A percentile compares a stretch with the other conserved stretches of the same genome.
Evolutionary conservation across 2,797 vertebrate species (phyloP).

Genomic region (Coracias cyanogaster): DNA sequence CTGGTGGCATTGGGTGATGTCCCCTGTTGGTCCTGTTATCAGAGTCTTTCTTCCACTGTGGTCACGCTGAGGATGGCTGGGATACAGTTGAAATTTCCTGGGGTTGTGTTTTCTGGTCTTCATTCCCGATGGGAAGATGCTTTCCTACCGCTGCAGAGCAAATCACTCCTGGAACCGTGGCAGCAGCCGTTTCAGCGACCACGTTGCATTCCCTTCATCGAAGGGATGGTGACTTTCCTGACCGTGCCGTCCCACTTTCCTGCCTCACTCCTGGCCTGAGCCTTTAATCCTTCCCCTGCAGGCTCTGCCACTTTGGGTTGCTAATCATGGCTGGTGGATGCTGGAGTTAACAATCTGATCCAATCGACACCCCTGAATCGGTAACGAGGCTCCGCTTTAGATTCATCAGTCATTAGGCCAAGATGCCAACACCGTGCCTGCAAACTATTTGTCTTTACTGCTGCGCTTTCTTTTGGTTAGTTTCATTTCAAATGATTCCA

Average conservation of each 20-base stretch:
- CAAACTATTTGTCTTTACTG: conserved; percentile 44
- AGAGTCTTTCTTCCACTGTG: background rate
- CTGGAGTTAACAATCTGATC: conserved; percentile 41
- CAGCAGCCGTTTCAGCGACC: background rate
- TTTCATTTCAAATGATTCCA: background rate
- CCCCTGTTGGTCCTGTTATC: background rate
- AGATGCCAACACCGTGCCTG: conserved; percentile 29
- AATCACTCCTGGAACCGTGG: background rate
- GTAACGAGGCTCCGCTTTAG: conserved; percentile 41
- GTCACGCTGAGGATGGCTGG: accelerated
- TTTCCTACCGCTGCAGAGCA: background rate
- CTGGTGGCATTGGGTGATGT: background rate
- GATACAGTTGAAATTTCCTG: background rate
- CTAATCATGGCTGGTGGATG: background rate
- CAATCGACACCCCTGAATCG: conserved; percentile 3
- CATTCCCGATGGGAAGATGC: background rate
- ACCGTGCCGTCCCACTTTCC: background rate
- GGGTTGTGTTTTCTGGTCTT: background rate
- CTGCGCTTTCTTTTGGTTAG: background rate
- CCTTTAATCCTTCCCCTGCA: background rate
- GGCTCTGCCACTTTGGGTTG: conserved; percentile 7
- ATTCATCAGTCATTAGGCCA: conserved; percentile 60
- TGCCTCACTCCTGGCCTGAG: background rate
- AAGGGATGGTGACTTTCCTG: background rate
- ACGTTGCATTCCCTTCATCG: accelerated